A percentile compares a stretch with the other conserved stretches of the same genome.
These are phyloP conservation scores for Abramis brama DNA, from an alignment of 2,113 vertebrate genomes.

Conservation along the genomic window DNA sequence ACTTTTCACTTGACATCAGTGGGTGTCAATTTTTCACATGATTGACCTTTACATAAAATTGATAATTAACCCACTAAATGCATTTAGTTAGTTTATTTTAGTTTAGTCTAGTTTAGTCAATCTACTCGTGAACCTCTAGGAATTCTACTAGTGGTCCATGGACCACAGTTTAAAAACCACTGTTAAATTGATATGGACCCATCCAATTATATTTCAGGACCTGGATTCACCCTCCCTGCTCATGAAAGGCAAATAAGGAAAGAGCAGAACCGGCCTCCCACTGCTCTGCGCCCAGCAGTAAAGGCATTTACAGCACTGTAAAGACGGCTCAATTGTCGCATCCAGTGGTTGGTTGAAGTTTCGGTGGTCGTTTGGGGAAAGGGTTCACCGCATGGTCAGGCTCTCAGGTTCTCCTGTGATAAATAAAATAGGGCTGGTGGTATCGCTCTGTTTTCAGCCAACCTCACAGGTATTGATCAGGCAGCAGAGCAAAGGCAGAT, in stretches of 20 bases:
- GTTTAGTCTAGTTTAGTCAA: not conserved
- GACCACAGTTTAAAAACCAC: not conserved
- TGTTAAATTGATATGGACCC: slow-evolving; percentile 30
- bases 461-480: slow-evolving; percentile 47
- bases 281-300: slow-evolving; percentile 67
- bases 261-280: slow-evolving; percentile 44
- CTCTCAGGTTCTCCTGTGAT: slow-evolving; percentile 57
- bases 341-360: slow-evolving; percentile 67
- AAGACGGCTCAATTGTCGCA: slow-evolving; percentile 71
- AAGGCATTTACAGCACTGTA: slow-evolving; percentile 74
- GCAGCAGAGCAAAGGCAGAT: not conserved
- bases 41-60: not conserved
- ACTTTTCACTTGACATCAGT: not conserved
- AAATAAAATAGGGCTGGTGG: slow-evolving; percentile 49
- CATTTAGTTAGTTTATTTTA: not conserved
- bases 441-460: slow-evolving; percentile 44
- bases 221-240: not conserved
- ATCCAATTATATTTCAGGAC: slow-evolving; percentile 29
- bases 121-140: not conserved
- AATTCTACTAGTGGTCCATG: not conserved
- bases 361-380: slow-evolving; percentile 62
- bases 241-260: slow-evolving; percentile 36
- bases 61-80: not conserved
- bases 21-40: too few species aligned
- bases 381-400: slow-evolving; percentile 72